Evolutionary conservation across 2,113 vertebrate species (phyloP).

Genomic region (Hippocampus abdominalis): DNA sequence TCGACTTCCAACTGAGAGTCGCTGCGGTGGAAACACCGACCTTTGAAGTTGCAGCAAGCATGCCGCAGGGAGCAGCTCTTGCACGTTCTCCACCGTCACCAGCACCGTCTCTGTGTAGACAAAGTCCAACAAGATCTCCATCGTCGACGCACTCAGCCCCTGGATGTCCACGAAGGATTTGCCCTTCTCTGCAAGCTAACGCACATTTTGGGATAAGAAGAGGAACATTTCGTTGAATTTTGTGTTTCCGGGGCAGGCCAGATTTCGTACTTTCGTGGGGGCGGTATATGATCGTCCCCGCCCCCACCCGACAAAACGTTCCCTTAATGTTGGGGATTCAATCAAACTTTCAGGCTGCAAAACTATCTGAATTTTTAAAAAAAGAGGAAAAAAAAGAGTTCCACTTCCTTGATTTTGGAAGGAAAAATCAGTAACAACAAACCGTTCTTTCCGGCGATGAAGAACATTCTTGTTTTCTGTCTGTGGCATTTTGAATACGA

Average conservation of each 20-base stretch:
- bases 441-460: too few species aligned
- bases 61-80: constrained; percentile 92
- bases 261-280: neutral
- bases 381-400: too few species aligned
- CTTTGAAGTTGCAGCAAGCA: constrained; percentile 97
- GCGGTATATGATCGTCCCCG: too few species aligned
- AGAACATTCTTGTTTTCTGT: too few species aligned
- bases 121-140: constrained; percentile 98
- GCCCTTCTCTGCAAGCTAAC: constrained; percentile 92
- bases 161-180: constrained; percentile 98
- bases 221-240: neutral
- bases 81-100: constrained; percentile 96
- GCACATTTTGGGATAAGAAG: neutral
- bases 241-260: neutral
- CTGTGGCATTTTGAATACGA: too few species aligned
- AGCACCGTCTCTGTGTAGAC: constrained; percentile 97
- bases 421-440: too few species aligned
- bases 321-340: too few species aligned
- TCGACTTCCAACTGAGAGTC: neutral
- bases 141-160: constrained; percentile 92
- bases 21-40: constrained; percentile 53
- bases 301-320: too few species aligned
- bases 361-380: too few species aligned
- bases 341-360: too few species aligned
- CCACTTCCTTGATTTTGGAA: too few species aligned